Evolutionary conservation across 2,113 vertebrate genomes (phyloP).

Genomic region (Chaetodon auriga): DNA sequence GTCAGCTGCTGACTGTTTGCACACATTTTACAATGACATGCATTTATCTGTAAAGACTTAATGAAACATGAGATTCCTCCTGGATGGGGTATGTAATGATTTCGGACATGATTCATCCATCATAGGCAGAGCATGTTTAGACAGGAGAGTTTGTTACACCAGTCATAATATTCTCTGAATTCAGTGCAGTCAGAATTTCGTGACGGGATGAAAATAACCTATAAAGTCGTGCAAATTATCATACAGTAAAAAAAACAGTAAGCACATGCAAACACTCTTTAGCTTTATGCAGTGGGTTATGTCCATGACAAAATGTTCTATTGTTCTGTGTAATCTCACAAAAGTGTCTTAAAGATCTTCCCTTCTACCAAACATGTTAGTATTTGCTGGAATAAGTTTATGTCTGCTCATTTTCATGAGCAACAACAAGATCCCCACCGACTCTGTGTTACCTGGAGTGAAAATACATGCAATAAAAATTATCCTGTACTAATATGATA

Average conservation of each 20-base stretch:
- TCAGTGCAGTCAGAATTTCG: slow-evolving; percentile 4
- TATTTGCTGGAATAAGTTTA: neutral
- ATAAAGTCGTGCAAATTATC: neutral
- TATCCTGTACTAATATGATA: neutral
- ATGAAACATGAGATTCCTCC: slow-evolving; percentile 58
- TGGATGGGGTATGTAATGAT: slow-evolving; percentile 44
- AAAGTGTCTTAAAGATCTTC: neutral
- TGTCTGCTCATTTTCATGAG: neutral
- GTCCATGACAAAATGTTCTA: neutral
- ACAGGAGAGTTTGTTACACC: slow-evolving; percentile 58
- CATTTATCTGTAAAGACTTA: slow-evolving; percentile 54
- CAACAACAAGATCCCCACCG: neutral
- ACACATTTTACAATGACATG: slow-evolving; percentile 40
- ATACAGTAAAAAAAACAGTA: no score
- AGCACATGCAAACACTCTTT: neutral
- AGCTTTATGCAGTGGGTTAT: neutral
- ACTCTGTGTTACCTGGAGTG: neutral
- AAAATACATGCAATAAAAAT: neutral
- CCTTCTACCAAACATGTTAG: neutral
- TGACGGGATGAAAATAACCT: neutral
- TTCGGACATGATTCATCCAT: slow-evolving; percentile 59
- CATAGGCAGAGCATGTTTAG: slow-evolving; percentile 61
- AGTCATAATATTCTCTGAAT: slow-evolving; percentile 35
- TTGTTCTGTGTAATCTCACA: neutral
- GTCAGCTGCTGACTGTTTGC: slow-evolving; percentile 33